These are phyloP conservation scores for Nymphicus hollandicus DNA, from an alignment of 2,113 vertebrate genomes.

Conservation along the genomic window DNA sequence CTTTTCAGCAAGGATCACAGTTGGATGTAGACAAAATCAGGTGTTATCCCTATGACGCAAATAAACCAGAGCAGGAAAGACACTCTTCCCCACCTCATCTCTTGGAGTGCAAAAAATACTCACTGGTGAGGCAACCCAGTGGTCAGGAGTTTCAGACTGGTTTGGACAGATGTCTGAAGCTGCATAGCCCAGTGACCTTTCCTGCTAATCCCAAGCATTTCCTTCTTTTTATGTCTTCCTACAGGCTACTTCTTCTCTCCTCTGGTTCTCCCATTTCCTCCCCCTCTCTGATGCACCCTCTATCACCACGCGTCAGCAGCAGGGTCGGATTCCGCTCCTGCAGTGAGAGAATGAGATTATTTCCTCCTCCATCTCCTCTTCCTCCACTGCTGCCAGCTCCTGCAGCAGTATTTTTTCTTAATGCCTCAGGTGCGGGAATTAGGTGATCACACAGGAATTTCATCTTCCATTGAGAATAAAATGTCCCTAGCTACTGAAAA, in stretches of 20 bases:
- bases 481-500: neutral
- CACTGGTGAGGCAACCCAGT: neutral
- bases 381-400: slow-evolving; percentile 33
- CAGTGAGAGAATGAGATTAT: slow-evolving; percentile 56
- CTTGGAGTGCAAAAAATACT: slow-evolving; percentile 1
- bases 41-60: neutral
- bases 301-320: neutral
- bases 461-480: neutral
- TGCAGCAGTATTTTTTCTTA: slow-evolving; percentile 7
- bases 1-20: neutral
- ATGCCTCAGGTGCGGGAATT: slow-evolving; percentile 34
- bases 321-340: neutral
- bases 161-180: slow-evolving; percentile 25
- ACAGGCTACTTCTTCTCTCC: neutral
- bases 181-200: neutral
- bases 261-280: slow-evolving; percentile 41
- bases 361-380: slow-evolving; percentile 53
- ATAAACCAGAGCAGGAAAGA: neutral
- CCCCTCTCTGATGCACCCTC: neutral
- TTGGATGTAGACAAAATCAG: neutral
- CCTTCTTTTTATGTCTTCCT: slow-evolving; percentile 44
- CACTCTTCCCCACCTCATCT: neutral
- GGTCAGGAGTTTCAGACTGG: neutral
- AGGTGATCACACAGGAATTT: neutral
- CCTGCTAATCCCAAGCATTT: slow-evolving; percentile 28